phyloP scores from a whole-genome alignment of 2,113 vertebrate genomes.

The Xenotilapia longispinis region DNA sequence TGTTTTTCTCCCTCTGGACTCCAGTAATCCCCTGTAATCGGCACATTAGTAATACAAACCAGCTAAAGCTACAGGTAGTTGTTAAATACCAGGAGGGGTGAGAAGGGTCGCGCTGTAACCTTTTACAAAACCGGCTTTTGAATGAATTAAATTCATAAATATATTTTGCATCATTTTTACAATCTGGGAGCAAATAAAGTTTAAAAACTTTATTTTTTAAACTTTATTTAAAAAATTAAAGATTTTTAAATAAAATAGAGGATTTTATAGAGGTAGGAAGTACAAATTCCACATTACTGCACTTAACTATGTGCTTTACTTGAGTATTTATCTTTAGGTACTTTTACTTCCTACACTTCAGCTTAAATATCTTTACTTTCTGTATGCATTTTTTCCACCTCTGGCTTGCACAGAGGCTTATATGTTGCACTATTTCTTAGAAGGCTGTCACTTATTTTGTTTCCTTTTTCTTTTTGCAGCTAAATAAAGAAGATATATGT shows the following conservation, averaged over 20 bases:
- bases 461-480: neutral
- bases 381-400: neutral
- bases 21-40: neutral
- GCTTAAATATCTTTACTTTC: neutral
- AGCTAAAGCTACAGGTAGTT: neutral
- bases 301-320: neutral
- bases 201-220: neutral
- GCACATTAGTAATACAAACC: neutral
- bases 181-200: neutral
- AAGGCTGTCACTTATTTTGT: neutral
- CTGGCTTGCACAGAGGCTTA: neutral
- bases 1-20: rapidly evolving
- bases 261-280: rapidly evolving
- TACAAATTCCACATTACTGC: neutral
- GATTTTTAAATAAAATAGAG: neutral
- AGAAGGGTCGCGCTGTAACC: neutral
- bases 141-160: neutral
- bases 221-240: neutral
- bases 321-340: neutral
- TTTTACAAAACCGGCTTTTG: neutral
- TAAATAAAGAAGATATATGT: neutral
- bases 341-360: neutral
- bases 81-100: neutral
- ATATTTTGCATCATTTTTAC: neutral
- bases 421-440: neutral